Conservation (phyloP, 2,888 invertebrate genomes). For the Plutella xylostella region DNA sequence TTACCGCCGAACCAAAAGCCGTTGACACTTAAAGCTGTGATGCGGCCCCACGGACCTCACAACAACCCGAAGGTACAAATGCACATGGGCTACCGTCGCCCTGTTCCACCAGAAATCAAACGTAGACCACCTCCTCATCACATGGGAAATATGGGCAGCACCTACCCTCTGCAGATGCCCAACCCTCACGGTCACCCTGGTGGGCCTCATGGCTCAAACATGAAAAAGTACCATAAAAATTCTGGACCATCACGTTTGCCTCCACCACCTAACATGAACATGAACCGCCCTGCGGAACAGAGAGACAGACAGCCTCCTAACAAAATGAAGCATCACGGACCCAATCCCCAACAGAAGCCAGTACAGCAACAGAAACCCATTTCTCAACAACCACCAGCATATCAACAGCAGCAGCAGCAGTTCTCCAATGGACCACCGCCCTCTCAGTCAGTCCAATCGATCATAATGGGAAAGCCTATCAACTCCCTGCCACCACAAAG, state of each 20-base stretch:
- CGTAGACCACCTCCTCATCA: constrained; percentile 35
- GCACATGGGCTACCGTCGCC: constrained; percentile 50
- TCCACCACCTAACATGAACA: constrained; percentile 24
- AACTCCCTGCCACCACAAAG: constrained; percentile 29
- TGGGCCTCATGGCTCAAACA: not conserved
- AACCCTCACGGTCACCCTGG: constrained; percentile 26
- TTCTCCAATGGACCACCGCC: too few species aligned
- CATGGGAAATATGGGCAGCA: constrained; percentile 22
- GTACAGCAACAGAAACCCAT: constrained; percentile 29
- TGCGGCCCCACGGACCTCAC: constrained; percentile 41
- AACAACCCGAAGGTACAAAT: constrained; percentile 32
- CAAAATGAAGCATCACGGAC: constrained; percentile 20
- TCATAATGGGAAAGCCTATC: constrained; percentile 42
- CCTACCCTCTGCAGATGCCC: constrained; percentile 51
- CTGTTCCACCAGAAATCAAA: constrained; percentile 57
- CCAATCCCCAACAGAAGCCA: constrained; percentile 28
- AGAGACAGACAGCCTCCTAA: not conserved
- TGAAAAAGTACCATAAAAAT: not conserved
- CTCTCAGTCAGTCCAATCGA: constrained; percentile 26
- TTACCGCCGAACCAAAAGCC: constrained; percentile 51
- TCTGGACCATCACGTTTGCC: constrained; percentile 24
- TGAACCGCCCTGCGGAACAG: constrained; percentile 25
- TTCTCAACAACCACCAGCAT: constrained; percentile 7
- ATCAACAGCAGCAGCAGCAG: not conserved
- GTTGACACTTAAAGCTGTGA: constrained; percentile 53